Conservation (phyloP, 2,888 invertebrate genomes). For the Argyresthia goedartella region DNA sequence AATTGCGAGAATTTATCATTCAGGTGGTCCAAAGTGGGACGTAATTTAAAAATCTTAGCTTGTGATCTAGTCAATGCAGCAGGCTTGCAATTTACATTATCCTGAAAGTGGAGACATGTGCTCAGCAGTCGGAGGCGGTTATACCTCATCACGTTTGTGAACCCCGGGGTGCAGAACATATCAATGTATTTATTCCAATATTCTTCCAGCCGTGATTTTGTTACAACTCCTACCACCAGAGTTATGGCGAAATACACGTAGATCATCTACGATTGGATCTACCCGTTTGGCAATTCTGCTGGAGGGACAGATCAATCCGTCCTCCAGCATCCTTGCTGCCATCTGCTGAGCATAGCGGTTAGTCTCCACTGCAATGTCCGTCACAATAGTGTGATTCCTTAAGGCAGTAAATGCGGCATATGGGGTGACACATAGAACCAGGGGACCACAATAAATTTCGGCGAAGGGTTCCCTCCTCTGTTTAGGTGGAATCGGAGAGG, state of each 20-base stretch:
- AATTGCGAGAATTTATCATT: slow-evolving; percentile 9
- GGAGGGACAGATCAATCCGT: too few species aligned
- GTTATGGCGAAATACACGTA: too few species aligned
- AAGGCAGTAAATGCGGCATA: neutral
- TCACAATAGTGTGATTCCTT: neutral
- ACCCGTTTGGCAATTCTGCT: too few species aligned
- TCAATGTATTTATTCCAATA: slow-evolving; percentile 2
- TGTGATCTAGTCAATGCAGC: neutral
- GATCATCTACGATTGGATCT: too few species aligned
- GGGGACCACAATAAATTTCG: neutral
- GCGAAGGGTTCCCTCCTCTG: neutral
- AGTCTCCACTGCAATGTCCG: neutral
- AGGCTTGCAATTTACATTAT: slow-evolving; percentile 4
- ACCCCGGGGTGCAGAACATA: slow-evolving; percentile 7
- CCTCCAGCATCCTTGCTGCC: too few species aligned
- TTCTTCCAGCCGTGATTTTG: slow-evolving; percentile 5
- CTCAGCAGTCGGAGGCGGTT: slow-evolving; percentile 5
- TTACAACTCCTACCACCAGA: too few species aligned
- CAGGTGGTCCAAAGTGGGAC: slow-evolving; percentile 9
- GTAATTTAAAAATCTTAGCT: slow-evolving; percentile 12
- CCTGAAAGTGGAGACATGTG: slow-evolving; percentile 12
- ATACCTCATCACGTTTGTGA: slow-evolving; percentile 1
- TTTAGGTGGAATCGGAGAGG: neutral
- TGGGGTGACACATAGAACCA: neutral
- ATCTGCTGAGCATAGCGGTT: too few species aligned